These are phyloP conservation scores for Protobothrops flavoviridis DNA, from an alignment of 2,113 vertebrate genomes.

Conservation along the genomic window DNA sequence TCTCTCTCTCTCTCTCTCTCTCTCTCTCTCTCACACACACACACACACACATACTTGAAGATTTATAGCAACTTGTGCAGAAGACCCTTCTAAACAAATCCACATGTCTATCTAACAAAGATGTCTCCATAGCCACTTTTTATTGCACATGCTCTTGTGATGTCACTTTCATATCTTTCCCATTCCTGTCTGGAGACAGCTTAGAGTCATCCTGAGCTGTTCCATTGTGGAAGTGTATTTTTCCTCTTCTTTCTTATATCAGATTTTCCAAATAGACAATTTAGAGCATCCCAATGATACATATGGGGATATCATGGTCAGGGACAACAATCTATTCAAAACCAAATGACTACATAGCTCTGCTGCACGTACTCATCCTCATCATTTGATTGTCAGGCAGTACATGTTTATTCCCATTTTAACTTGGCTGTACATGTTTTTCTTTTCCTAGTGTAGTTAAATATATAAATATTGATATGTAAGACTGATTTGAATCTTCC, in stretches of 20 bases:
- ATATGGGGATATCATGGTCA: not conserved
- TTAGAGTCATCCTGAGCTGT: not conserved
- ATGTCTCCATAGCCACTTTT: not conserved
- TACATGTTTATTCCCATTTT: not conserved
- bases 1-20: too few species aligned
- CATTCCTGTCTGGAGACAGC: not conserved
- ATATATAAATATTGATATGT: not conserved
- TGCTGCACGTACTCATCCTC: not conserved
- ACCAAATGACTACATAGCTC: not conserved
- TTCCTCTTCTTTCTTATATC: not conserved
- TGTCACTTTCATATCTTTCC: not conserved
- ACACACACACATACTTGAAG: not conserved
- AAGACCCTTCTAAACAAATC: not conserved
- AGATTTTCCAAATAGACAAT: not conserved
- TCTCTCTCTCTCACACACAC: too few species aligned
- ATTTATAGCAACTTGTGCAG: not conserved
- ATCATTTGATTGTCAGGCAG: not conserved
- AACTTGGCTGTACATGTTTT: not conserved
- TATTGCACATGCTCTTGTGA: not conserved
- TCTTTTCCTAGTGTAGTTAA: not conserved
- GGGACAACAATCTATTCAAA: not conserved
- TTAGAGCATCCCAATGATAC: not conserved
- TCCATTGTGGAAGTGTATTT: not conserved
- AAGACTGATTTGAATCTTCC: not conserved
- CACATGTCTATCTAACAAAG: not conserved